Percentiles rank a stretch among this genome's conserved stretches.
Conservation (phyloP, 2,113 vertebrate species). For the Capreolus pygargus region DNA sequence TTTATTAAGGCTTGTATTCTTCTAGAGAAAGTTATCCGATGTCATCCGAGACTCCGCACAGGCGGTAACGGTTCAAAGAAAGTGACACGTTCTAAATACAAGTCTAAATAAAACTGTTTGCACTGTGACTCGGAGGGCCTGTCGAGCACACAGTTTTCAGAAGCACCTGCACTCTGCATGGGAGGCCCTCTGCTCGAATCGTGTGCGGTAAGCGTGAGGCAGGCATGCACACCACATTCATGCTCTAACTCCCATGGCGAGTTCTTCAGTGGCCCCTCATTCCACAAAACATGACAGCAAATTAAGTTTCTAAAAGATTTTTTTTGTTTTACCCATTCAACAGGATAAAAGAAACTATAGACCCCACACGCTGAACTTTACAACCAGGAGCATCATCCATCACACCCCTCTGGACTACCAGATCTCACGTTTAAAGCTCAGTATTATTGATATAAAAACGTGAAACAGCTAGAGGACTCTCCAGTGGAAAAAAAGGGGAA, state of each 20-base stretch:
- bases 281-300: conserved; percentile 86
- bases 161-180: conserved; percentile 73
- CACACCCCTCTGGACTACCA: conserved; percentile 81
- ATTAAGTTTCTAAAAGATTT: conserved; percentile 84
- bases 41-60: conserved; percentile 83
- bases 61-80: conserved; percentile 84
- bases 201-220: conserved; percentile 69
- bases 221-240: conserved; percentile 83
- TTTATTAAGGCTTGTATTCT: conserved; percentile 97
- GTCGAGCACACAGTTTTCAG: conserved; percentile 84
- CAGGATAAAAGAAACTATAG: conserved; percentile 74
- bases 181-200: background rate
- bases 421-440: conserved; percentile 90
- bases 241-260: conserved; percentile 85
- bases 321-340: conserved; percentile 72
- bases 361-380: conserved; percentile 74
- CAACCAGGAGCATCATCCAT: conserved; percentile 89
- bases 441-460: conserved; percentile 85
- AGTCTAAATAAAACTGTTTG: conserved; percentile 85
- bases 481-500: conserved; percentile 28
- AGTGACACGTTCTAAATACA: conserved; percentile 85
- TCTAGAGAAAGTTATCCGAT: conserved; percentile 85
- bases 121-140: conserved; percentile 80
- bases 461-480: conserved; percentile 63
- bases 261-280: conserved; percentile 85